These are phyloP conservation scores for Melinopterus prodromus DNA, from an alignment of 2,888 invertebrate genomes.

Conservation along the genomic window DNA sequence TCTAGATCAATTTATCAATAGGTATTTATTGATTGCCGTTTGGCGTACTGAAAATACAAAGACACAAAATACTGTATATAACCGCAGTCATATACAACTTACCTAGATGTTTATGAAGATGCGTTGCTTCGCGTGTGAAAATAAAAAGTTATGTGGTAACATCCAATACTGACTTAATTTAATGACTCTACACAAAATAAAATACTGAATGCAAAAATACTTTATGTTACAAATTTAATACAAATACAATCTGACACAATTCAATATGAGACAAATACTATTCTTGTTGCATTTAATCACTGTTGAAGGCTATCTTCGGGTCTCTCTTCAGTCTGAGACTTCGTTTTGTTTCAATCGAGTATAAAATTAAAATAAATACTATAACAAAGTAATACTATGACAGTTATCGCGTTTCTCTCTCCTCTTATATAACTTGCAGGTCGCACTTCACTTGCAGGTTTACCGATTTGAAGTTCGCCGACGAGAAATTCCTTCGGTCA, in stretches of 20 bases:
- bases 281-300: background rate
- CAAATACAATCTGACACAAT: background rate
- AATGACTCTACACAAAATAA: background rate
- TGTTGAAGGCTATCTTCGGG: background rate
- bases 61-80: background rate
- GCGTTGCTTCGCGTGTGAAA: background rate
- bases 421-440: slow-evolving; percentile 38
- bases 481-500: slow-evolving; percentile 56
- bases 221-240: background rate
- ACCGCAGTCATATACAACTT: background rate
- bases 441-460: slow-evolving; percentile 58
- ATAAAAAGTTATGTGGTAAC: background rate
- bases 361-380: background rate
- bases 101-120: background rate
- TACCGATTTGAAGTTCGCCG: slow-evolving; percentile 57
- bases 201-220: slow-evolving; percentile 4
- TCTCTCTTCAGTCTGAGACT: background rate
- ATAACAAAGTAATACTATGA: background rate
- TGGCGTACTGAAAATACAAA: background rate
- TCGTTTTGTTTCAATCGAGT: background rate
- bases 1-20: too few species aligned
- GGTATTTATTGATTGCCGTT: background rate
- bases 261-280: background rate
- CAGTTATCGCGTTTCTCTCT: slow-evolving; percentile 4
- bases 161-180: background rate